Percentiles rank a stretch among this genome's conserved stretches.
phyloP scores from a whole-genome alignment of 2,888 invertebrate species.

The Oligia latruncula region DNA sequence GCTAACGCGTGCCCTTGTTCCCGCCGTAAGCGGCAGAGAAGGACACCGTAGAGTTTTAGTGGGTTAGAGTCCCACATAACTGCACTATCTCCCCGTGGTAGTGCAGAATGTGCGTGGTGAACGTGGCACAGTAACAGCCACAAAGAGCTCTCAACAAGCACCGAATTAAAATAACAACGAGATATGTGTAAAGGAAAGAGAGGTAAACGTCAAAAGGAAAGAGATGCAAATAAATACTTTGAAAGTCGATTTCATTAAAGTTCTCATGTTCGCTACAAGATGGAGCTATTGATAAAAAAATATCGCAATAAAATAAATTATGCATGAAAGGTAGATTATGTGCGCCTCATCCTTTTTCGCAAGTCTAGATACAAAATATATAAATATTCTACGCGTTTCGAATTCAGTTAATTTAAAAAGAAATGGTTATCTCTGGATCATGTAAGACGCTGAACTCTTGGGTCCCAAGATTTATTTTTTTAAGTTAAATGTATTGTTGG shows the following conservation, averaged over 20 bases:
- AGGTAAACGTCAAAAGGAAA: conserved; percentile 2
- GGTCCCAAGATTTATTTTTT: conserved; percentile 18
- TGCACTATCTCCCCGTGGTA: no score
- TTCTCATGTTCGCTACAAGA: conserved; percentile 12
- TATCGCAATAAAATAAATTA: conserved; percentile 46
- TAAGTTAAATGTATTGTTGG: conserved; percentile 24
- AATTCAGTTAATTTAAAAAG: conserved; percentile 56
- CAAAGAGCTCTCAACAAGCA: background rate
- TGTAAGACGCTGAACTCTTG: conserved; percentile 28
- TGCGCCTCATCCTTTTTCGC: conserved; percentile 52
- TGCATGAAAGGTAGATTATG: conserved; percentile 66
- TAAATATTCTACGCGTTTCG: conserved; percentile 59
- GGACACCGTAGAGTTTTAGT: no score
- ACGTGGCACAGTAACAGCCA: background rate
- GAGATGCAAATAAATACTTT: conserved; percentile 5
- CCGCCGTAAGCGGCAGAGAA: no score
- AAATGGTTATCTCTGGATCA: conserved; percentile 48
- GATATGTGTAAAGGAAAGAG: background rate
- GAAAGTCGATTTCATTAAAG: conserved; percentile 8
- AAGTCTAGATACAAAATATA: conserved; percentile 46
- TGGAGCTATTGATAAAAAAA: conserved; percentile 1
- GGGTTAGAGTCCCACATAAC: no score
- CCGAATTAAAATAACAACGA: conserved; percentile 14
- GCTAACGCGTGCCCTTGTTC: no score
- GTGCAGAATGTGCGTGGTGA: no score